A percentile compares a stretch with the other conserved stretches of the same genome.
Evolutionary conservation across 2,888 invertebrate species (phyloP).

Genomic region (Scaptomyza polygonia): DNA sequence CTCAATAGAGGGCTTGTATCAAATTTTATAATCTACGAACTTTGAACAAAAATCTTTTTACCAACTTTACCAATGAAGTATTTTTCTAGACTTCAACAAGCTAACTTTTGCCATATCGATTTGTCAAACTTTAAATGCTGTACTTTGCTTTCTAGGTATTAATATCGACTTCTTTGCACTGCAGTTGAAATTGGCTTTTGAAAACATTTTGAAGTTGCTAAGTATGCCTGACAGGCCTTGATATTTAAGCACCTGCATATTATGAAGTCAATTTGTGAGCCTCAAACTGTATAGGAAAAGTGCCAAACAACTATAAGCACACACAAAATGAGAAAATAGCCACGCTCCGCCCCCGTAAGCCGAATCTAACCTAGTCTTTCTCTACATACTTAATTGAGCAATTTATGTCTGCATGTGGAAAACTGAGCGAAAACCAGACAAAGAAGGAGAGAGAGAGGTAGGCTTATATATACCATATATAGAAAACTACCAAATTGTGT

Average conservation of each 20-base stretch:
- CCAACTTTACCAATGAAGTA: neutral
- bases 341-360: neutral
- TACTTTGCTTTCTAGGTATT: neutral
- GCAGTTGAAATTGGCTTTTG: conserved; percentile 1
- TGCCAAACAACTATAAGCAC: conserved; percentile 19
- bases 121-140: neutral
- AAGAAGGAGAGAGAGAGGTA: neutral
- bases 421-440: neutral
- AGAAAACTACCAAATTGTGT: conserved; percentile 59
- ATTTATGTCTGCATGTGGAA: conserved; percentile 37
- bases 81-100: neutral
- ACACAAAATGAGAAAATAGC: conserved; percentile 17
- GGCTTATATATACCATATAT: too few relatives aligned
- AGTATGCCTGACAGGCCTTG: conserved; percentile 19
- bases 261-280: conserved; percentile 28
- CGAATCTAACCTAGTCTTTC: conserved; percentile 1
- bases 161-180: too few relatives aligned
- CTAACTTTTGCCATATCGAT: neutral
- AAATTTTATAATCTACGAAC: neutral
- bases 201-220: conserved; percentile 5
- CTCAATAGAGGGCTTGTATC: neutral
- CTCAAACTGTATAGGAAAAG: conserved; percentile 32
- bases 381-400: conserved; percentile 58
- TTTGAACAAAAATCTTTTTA: too few relatives aligned
- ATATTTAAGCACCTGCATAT: conserved; percentile 26